phyloP scores from a whole-genome alignment of 2,888 invertebrate genomes.

The Mythimna vitellina region DNA sequence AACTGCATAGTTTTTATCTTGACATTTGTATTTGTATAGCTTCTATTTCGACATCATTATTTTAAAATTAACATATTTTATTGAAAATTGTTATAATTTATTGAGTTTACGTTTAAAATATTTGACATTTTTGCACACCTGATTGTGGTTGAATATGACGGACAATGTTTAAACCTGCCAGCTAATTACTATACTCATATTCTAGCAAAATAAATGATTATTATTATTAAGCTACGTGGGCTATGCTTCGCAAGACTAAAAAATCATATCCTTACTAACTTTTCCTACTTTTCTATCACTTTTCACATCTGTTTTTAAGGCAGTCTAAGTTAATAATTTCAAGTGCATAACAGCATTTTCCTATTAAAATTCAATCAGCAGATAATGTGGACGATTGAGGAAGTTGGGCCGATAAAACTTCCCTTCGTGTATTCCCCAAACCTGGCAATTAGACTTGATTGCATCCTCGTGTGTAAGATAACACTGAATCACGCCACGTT shows the following conservation, averaged over 20 bases:
- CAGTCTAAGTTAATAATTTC: neutral
- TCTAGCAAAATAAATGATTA: too few species aligned
- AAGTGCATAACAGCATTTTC: neutral
- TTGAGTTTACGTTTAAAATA: too few species aligned
- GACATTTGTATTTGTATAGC: too few species aligned
- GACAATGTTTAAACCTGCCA: too few species aligned
- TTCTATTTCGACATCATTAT: too few species aligned
- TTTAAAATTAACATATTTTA: too few species aligned
- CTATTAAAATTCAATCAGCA: neutral
- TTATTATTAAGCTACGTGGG: too few species aligned
- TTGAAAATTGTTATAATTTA: too few species aligned
- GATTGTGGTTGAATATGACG: too few species aligned
- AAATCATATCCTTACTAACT: neutral
- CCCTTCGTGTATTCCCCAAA: conserved; percentile 1
- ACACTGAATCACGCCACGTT: conserved; percentile 17
- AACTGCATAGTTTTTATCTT: too few species aligned
- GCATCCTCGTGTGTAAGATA: conserved; percentile 18
- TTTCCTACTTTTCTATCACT: neutral
- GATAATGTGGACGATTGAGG: neutral
- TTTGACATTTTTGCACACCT: too few species aligned
- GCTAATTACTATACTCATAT: too few species aligned
- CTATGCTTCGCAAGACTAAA: neutral
- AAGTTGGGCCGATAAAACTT: neutral
- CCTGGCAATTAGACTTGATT: conserved; percentile 16
- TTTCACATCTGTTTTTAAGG: neutral